Percentiles rank a stretch among this genome's conserved stretches.
Evolutionary conservation across 2,888 invertebrate species (phyloP).

Genomic region (Eupelmus urozonus): DNA sequence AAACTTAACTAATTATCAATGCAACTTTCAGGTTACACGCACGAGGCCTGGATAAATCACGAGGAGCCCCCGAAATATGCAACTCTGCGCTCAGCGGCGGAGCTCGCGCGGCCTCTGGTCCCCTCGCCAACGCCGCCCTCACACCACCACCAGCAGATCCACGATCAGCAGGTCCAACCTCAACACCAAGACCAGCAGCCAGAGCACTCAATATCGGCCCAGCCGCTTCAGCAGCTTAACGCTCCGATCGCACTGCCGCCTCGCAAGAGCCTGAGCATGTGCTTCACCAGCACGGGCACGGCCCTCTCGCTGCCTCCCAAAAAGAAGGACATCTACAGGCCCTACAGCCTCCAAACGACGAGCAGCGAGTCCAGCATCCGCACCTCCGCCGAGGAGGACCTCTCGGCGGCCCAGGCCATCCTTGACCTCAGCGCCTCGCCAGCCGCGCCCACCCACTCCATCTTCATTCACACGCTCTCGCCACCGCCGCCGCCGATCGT

Average conservation of each 20-base stretch:
- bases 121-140: slow-evolving; percentile 67
- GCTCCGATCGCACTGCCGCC: slow-evolving; percentile 67
- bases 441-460: slow-evolving; percentile 78
- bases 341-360: slow-evolving; percentile 82
- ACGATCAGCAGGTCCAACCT: slow-evolving; percentile 65
- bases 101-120: slow-evolving; percentile 74
- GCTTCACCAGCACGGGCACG: slow-evolving; percentile 91
- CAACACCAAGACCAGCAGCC: slow-evolving; percentile 47
- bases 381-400: slow-evolving; percentile 87
- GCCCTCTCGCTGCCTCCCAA: slow-evolving; percentile 91
- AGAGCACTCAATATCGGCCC: slow-evolving; percentile 61
- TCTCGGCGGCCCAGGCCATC: slow-evolving; percentile 93
- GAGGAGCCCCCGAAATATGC: slow-evolving; percentile 80
- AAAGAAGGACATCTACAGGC: slow-evolving; percentile 94
- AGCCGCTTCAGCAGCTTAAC: slow-evolving; percentile 63
- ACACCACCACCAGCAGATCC: slow-evolving; percentile 64
- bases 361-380: slow-evolving; percentile 80
- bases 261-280: slow-evolving; percentile 87
- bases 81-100: slow-evolving; percentile 79
- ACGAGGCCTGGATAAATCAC: slow-evolving; percentile 75
- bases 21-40: slow-evolving; percentile 71
- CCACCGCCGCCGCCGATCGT: slow-evolving; percentile 79
- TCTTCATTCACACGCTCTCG: slow-evolving; percentile 79
- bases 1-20: too few relatives aligned
- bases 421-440: slow-evolving; percentile 93